phyloP scores from a whole-genome alignment of 35 echinoderm and acorn worm species.

The Lytechinus pictus region DNA sequence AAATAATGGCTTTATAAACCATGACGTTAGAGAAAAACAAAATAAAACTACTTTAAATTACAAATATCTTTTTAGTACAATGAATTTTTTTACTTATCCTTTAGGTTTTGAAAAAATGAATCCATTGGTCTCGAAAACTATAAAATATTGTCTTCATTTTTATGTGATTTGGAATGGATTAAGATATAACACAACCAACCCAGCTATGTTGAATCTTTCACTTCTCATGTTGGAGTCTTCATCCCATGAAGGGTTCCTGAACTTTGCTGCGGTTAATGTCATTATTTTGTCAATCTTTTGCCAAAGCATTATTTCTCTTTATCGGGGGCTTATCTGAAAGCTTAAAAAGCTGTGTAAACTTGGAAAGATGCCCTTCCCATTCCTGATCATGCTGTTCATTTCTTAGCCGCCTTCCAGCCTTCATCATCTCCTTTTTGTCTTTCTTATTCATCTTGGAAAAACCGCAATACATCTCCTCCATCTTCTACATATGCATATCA shows the following conservation, averaged over 20 bases:
- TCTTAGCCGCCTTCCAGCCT: not conserved
- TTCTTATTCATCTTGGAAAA: not conserved
- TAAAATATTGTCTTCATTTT: too few species aligned
- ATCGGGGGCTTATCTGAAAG: not conserved
- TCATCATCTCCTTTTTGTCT: not conserved
- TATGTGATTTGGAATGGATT: too few species aligned
- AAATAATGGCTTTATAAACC: too few species aligned
- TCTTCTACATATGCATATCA: slow-evolving; percentile 13
- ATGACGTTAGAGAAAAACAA: too few species aligned
- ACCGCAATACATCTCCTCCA: not conserved
- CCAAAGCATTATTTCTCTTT: not conserved
- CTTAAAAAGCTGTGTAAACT: slow-evolving; percentile 19
- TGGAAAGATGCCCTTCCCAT: not conserved
- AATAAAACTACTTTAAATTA: too few species aligned
- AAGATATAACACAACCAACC: too few species aligned
- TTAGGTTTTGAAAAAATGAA: too few species aligned
- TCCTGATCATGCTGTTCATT: not conserved
- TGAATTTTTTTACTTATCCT: too few species aligned
- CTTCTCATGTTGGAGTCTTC: not conserved
- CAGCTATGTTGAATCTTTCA: too few species aligned
- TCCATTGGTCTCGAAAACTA: too few species aligned
- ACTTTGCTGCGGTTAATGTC: not conserved
- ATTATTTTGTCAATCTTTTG: not conserved
- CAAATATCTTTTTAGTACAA: too few species aligned
- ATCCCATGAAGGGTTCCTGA: not conserved